These are phyloP conservation scores for Lasioglossum albipes DNA, from an alignment of 1,140 invertebrate genomes.

Conservation along the genomic window DNA sequence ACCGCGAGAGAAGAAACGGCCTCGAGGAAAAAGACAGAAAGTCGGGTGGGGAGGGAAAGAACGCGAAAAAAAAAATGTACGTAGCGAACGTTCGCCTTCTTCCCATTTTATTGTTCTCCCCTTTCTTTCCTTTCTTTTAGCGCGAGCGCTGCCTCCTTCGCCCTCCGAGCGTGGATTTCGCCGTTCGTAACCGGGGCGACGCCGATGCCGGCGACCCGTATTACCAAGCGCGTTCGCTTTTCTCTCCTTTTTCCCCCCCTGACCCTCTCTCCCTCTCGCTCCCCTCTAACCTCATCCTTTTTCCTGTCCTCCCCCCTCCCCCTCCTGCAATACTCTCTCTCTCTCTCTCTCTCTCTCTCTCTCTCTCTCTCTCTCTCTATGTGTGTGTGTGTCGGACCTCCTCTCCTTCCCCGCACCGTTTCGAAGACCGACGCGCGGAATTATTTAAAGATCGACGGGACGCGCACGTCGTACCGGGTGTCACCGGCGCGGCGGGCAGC, in stretches of 20 bases:
- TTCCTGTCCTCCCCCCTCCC: background rate
- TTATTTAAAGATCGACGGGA: conserved; percentile 20
- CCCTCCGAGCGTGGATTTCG: background rate
- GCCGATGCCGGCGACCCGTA: conserved; percentile 2
- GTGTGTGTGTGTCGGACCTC: too few species aligned
- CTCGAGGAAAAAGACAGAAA: too few species aligned
- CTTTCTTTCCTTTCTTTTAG: conserved; percentile 7
- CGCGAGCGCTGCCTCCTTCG: conserved; percentile 9
- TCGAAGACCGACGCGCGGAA: conserved; percentile 4
- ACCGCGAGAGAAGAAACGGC: background rate
- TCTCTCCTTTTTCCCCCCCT: background rate
- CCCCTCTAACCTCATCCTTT: background rate
- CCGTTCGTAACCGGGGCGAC: background rate
- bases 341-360: too few species aligned
- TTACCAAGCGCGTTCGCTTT: background rate
- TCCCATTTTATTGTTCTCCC: conserved; percentile 34
- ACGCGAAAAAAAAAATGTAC: background rate
- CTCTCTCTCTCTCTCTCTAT: too few species aligned
- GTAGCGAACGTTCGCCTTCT: conserved; percentile 27
- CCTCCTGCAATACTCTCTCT: too few species aligned
- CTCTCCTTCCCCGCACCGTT: background rate
- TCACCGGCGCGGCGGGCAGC: background rate
- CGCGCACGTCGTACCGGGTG: background rate
- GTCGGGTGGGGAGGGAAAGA: background rate
- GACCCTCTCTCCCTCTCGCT: background rate